phyloP scores from a whole-genome alignment of 2,888 invertebrate species.

The Smittia sp. region DNA sequence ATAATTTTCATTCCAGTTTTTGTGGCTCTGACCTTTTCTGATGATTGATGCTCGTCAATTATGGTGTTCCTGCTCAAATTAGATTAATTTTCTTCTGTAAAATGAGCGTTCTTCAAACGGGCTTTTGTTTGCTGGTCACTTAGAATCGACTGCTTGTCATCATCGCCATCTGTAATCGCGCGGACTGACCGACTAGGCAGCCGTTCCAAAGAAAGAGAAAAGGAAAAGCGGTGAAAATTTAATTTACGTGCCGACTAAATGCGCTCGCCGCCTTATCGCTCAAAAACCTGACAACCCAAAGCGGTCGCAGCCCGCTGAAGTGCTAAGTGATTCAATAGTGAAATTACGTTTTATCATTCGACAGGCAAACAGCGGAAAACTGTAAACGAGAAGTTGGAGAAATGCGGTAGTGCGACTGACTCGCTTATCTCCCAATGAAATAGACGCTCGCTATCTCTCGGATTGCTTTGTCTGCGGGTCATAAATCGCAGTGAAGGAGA shows the following conservation, averaged over 20 bases:
- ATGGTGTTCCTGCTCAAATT: slow-evolving; percentile 28
- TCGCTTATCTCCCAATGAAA: slow-evolving; percentile 36
- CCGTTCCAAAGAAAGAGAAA: background rate
- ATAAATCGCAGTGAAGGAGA: slow-evolving; percentile 11
- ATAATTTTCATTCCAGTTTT: slow-evolving; percentile 28
- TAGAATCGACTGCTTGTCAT: background rate
- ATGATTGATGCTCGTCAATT: slow-evolving; percentile 41
- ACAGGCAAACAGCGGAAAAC: background rate
- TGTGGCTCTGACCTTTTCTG: slow-evolving; percentile 30
- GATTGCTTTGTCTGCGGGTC: slow-evolving; percentile 14
- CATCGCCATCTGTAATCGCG: background rate
- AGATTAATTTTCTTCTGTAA: slow-evolving; percentile 29
- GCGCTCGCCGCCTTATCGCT: background rate
- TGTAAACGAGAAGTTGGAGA: slow-evolving; percentile 14
- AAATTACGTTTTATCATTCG: slow-evolving; percentile 32
- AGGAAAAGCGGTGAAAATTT: background rate
- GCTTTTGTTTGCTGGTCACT: slow-evolving; percentile 18
- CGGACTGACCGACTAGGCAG: background rate
- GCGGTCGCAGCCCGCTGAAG: slow-evolving; percentile 22
- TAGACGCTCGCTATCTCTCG: slow-evolving; percentile 11
- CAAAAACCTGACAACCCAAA: slow-evolving; percentile 10
- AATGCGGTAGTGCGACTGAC: slow-evolving; percentile 37
- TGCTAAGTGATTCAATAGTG: slow-evolving; percentile 38
- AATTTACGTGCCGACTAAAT: background rate
- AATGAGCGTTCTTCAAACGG: slow-evolving; percentile 1